These are phyloP conservation scores for Watsonalla binaria DNA, from an alignment of 2,888 invertebrate species.

Conservation along the genomic window DNA sequence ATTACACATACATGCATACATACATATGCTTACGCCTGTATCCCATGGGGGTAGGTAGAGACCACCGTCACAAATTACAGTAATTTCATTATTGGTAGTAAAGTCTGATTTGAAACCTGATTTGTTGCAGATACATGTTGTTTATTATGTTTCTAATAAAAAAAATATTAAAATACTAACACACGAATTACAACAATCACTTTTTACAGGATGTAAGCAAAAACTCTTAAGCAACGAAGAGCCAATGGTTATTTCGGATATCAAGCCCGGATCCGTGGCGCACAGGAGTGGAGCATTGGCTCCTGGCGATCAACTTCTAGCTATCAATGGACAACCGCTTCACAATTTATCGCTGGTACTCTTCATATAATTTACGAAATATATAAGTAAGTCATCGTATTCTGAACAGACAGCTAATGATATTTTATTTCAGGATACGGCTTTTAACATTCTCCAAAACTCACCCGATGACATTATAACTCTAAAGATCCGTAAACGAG, in stretches of 20 bases:
- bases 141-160: no score
- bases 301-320: constrained; percentile 90
- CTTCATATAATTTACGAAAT: neutral
- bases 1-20: no score
- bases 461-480: constrained; percentile 80
- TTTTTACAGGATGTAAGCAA: constrained; percentile 64
- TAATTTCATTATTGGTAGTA: no score
- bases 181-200: constrained; percentile 2
- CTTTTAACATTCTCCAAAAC: constrained; percentile 81
- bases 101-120: no score
- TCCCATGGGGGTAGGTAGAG: no score
- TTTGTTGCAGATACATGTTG: no score
- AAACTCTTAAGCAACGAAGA: constrained; percentile 79
- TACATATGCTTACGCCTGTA: no score
- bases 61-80: no score
- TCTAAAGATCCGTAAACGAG: constrained; percentile 67
- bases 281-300: constrained; percentile 93
- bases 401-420: neutral
- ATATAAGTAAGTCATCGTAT: no score
- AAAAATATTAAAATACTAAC: no score
- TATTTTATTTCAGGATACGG: constrained; percentile 61
- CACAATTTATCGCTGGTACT: constrained; percentile 83
- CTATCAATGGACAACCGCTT: constrained; percentile 91
- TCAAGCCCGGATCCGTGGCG: constrained; percentile 93
- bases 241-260: constrained; percentile 91